Conservation (phyloP, 2,797 vertebrate genomes). For the Hemitrygon akajei region DNA sequence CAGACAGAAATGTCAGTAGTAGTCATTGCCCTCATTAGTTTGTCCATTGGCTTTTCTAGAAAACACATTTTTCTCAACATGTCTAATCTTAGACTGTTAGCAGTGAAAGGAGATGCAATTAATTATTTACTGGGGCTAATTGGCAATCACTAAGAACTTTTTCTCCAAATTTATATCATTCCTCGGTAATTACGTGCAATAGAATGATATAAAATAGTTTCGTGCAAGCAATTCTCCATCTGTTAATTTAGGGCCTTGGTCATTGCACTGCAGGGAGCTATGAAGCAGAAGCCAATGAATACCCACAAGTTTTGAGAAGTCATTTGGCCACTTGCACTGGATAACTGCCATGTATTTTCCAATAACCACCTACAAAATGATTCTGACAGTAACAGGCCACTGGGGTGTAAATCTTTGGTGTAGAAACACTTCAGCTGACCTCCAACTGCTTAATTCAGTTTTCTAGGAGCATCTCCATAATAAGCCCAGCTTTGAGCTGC, state of each 20-base stretch:
- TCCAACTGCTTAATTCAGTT: neutral
- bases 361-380: neutral
- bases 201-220: neutral
- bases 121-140: slow-evolving; percentile 20
- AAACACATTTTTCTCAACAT: neutral
- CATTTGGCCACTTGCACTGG: neutral
- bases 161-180: slow-evolving; percentile 16
- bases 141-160: slow-evolving; percentile 11
- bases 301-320: neutral
- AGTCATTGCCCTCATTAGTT: slow-evolving; percentile 12
- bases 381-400: neutral
- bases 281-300: neutral
- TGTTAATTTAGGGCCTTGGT: neutral
- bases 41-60: slow-evolving; percentile 8
- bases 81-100: neutral
- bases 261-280: neutral
- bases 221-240: neutral
- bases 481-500: neutral
- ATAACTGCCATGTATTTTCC: neutral
- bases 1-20: slow-evolving; percentile 6
- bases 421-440: neutral
- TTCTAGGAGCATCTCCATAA: neutral
- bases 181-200: neutral
- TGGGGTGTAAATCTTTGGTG: neutral
- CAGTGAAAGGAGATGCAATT: neutral